phyloP scores from a whole-genome alignment of 92 coral and sea anemone species.

The Bergia sp. region DNA sequence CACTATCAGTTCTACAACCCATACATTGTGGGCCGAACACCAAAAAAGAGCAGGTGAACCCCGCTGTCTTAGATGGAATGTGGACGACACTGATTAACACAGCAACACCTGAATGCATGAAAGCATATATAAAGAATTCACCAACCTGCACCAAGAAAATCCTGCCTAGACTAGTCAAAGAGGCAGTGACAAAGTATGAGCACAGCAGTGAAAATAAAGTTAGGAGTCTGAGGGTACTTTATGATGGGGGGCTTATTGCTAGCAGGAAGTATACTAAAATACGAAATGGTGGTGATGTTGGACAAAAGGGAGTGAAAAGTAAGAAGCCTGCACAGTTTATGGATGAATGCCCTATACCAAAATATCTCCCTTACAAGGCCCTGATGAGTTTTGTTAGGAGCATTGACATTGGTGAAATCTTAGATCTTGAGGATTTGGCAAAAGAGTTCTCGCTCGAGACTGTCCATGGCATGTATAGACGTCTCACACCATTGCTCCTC shows the following conservation, averaged over 20 bases:
- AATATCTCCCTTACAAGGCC: conserved; percentile 59
- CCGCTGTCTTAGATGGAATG: conserved; percentile 53
- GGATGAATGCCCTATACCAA: conserved; percentile 60
- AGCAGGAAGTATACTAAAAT: conserved; percentile 65
- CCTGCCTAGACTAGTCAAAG: conserved; percentile 57
- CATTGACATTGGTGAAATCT: conserved; percentile 55
- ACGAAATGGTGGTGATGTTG: conserved; percentile 55
- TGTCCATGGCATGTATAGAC: conserved; percentile 53
- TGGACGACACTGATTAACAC: conserved; percentile 68
- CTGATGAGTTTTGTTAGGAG: conserved; percentile 38
- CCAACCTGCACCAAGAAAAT: conserved; percentile 48
- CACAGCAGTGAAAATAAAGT: conserved; percentile 56
- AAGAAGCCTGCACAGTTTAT: conserved; percentile 42
- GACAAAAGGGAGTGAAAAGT: conserved; percentile 42
- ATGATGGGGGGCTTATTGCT: conserved; percentile 66
- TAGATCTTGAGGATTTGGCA: conserved; percentile 48
- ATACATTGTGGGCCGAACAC: too few relatives aligned
- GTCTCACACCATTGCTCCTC: conserved; percentile 52
- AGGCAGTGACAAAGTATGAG: conserved; percentile 50
- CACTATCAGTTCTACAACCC: too few relatives aligned
- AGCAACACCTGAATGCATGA: conserved; percentile 47
- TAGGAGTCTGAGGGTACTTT: conserved; percentile 65
- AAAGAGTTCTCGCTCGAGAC: not conserved
- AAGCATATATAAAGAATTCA: conserved; percentile 55
- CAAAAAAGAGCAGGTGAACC: too few relatives aligned